Base-by-base conservation (phyloP, 2,888 invertebrate species). In the Cheilosia vernalis region DNA sequence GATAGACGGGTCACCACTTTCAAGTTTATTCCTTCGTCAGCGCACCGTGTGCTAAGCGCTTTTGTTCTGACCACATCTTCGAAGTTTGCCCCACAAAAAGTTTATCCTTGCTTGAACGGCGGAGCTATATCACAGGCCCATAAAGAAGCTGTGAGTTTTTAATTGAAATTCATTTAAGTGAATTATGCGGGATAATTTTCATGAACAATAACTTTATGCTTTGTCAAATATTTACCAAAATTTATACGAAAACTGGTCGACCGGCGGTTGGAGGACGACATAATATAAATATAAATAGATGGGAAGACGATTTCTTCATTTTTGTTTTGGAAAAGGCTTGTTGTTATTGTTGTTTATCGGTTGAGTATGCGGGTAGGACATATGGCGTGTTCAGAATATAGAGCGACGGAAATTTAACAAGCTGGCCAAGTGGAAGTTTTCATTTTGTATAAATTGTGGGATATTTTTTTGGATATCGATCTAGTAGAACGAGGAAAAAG, bases 141-240 rank as follows among this genome's bases (percentile, higher is more conserved):
- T 63, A 56, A 73, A 78, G 78, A 69, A 33, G 67, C 69, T 84
- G 44, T 64, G 78, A 72, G 76, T 80, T 80, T 79, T 85, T 76
- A 85, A 76, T 80, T 85, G 74, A 85, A 80, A 85, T 76, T 80
- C 66, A 72, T 80, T 85, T 85, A 70, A 69, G 69, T 69, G 69
- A 55, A 69, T 69, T 69, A 69, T 69, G 69, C 33, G 37, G 56
- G 69, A 69, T 69, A 58, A 56, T 47, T 58, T 80, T 53, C 66
- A 70, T 70, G 51, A 74, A 78, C 78, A 70, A 63, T 63, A 64
- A 70, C 63, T 79, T 19, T 13, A 49, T 58, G 44, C 58, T 64
- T 55, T 77, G 66, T 72, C 72, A 72, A 72, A 83, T 83, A 61
- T 77, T 82, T 77, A 66, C 66, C 21, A 47, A 72, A 72, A 66